Conservation (phyloP, 2,888 invertebrate species). For the Polydesmus complanatus region DNA sequence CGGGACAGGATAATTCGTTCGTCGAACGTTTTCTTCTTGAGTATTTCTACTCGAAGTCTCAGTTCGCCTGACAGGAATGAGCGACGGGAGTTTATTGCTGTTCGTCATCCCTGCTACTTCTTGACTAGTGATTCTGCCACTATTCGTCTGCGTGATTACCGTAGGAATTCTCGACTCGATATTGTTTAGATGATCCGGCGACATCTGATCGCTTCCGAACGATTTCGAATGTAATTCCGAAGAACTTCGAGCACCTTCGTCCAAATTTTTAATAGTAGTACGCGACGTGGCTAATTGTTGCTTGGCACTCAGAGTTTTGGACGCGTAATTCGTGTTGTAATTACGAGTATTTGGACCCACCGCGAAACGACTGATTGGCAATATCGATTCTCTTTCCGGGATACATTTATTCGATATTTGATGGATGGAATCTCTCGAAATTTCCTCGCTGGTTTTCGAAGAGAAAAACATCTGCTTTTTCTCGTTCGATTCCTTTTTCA, state of each 20-base stretch:
- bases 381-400: neutral
- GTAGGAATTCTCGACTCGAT: neutral
- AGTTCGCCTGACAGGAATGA: neutral
- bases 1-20: conserved; percentile 2
- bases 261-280: neutral
- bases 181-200: neutral
- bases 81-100: neutral
- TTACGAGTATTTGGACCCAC: neutral
- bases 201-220: neutral
- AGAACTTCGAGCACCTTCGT: too few species aligned
- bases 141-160: neutral
- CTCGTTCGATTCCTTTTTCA: neutral
- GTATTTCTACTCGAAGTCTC: neutral
- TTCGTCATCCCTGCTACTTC: neutral
- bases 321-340: neutral
- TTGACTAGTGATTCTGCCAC: neutral
- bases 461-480: neutral
- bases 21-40: neutral
- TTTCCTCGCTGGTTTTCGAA: neutral
- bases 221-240: neutral
- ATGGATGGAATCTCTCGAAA: neutral
- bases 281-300: neutral
- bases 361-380: neutral
- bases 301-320: neutral
- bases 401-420: neutral